Conservation (phyloP, 2,888 invertebrate species). For the Augiades crinisus region DNA sequence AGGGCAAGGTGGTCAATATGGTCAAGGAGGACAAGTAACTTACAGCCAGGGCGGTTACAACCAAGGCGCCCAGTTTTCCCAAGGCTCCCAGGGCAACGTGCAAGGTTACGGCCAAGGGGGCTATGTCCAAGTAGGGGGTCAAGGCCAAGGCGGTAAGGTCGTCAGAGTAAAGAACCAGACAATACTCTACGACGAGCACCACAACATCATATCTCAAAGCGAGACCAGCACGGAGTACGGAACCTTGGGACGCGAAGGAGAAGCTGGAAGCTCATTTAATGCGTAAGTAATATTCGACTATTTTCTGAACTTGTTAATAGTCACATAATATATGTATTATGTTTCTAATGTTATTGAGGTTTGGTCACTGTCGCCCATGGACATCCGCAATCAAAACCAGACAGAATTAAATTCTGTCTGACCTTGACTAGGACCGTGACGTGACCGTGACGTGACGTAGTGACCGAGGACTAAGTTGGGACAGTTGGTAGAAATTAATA, state of each 20-base stretch:
- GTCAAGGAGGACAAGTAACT: constrained; percentile 20
- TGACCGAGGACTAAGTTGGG: no score
- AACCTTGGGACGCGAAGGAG: constrained; percentile 66
- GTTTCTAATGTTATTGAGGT: no score
- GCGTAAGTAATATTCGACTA: no score
- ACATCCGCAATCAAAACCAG: no score
- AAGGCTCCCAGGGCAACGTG: constrained; percentile 27
- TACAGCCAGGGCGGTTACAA: constrained; percentile 24
- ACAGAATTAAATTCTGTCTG: no score
- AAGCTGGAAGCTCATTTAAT: constrained; percentile 69
- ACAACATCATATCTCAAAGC: constrained; percentile 68
- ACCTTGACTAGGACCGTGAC: no score
- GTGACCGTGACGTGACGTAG: no score
- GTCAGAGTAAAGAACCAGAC: constrained; percentile 58
- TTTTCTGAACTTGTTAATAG: no score
- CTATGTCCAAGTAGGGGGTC: constrained; percentile 39
- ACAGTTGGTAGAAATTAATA: no score
- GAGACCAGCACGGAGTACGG: constrained; percentile 78
- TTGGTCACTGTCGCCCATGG: no score
- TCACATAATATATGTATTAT: no score
- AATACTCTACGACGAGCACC: constrained; percentile 60
- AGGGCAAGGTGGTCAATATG: constrained; percentile 10
- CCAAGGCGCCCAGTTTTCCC: constrained; percentile 22
- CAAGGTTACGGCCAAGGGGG: constrained; percentile 30
- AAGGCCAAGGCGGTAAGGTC: constrained; percentile 36